These are phyloP conservation scores for Dione juno DNA, from an alignment of 2,888 invertebrate genomes.

Conservation along the genomic window DNA sequence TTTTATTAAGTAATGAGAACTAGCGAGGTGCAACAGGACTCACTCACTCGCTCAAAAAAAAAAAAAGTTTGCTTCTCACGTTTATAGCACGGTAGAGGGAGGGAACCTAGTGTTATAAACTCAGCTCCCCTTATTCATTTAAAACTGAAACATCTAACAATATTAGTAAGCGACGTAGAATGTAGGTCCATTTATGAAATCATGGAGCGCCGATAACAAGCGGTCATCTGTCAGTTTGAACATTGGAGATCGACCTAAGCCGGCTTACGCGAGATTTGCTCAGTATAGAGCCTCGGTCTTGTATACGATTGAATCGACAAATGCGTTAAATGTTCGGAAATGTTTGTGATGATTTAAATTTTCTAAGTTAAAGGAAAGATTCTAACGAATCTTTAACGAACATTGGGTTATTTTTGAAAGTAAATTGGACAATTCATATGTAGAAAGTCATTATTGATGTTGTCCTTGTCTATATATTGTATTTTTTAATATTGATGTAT, in stretches of 20 bases:
- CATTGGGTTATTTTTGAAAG: background rate
- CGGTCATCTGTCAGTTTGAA: conserved; percentile 31
- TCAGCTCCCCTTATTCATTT: background rate
- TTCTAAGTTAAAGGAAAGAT: background rate
- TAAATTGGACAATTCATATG: no score
- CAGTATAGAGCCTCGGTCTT: background rate
- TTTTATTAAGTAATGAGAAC: no score
- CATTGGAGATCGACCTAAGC: conserved; percentile 13
- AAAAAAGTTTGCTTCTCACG: no score
- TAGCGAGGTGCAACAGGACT: no score
- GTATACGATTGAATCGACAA: conserved; percentile 7
- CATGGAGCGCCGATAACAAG: conserved; percentile 27
- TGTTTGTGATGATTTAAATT: background rate
- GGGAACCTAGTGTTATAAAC: no score
- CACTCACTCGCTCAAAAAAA: no score
- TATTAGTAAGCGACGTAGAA: background rate
- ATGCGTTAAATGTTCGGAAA: background rate
- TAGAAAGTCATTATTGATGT: no score
- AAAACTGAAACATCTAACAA: background rate
- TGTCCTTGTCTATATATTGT: no score
- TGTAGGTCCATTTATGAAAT: conserved; percentile 13
- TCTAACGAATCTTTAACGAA: no score
- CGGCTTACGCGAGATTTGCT: conserved; percentile 30
- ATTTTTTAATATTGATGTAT: no score
- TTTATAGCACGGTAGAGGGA: no score